Evolutionary conservation across 2,888 invertebrate species (phyloP).

Genomic region (Diploptera punctata): DNA sequence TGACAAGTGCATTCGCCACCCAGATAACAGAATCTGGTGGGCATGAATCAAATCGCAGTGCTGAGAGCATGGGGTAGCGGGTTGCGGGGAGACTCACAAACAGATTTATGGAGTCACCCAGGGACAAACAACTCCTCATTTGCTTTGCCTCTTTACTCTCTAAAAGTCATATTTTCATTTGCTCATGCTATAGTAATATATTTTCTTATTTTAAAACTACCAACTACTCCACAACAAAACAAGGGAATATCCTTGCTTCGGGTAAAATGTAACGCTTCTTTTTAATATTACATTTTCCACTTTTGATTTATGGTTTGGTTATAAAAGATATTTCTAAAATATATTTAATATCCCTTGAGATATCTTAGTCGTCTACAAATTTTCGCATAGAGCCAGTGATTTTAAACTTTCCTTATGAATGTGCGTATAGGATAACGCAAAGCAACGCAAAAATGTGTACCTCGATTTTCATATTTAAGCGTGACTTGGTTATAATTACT

Average conservation of each 20-base stretch:
- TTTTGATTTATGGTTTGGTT: not conserved
- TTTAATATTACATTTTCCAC: not conserved
- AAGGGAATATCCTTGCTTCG: not conserved
- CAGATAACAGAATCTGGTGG: too few relatives aligned
- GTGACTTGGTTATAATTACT: too few relatives aligned
- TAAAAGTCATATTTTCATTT: constrained; percentile 7
- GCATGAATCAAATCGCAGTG: constrained; percentile 13
- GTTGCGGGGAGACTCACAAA: not conserved
- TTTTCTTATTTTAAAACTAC: constrained; percentile 5
- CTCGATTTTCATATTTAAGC: too few relatives aligned
- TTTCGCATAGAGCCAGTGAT: too few relatives aligned
- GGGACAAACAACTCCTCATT: constrained; percentile 7
- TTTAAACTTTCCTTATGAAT: too few relatives aligned
- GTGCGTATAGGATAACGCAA: too few relatives aligned
- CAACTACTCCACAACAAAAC: not conserved
- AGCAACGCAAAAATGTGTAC: too few relatives aligned
- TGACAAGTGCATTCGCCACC: too few relatives aligned
- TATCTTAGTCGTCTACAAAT: too few relatives aligned
- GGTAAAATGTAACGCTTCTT: not conserved
- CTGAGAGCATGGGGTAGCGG: not conserved
- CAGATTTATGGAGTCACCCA: not conserved
- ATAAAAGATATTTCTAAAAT: too few relatives aligned
- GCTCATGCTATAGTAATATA: constrained; percentile 6
- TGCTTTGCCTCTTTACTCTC: not conserved
- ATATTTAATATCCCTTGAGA: too few relatives aligned